A percentile compares a stretch with the other conserved stretches of the same genome.
Conservation (phyloP, 2,797 vertebrate species). For the Rhynchonycteris naso region DNA sequence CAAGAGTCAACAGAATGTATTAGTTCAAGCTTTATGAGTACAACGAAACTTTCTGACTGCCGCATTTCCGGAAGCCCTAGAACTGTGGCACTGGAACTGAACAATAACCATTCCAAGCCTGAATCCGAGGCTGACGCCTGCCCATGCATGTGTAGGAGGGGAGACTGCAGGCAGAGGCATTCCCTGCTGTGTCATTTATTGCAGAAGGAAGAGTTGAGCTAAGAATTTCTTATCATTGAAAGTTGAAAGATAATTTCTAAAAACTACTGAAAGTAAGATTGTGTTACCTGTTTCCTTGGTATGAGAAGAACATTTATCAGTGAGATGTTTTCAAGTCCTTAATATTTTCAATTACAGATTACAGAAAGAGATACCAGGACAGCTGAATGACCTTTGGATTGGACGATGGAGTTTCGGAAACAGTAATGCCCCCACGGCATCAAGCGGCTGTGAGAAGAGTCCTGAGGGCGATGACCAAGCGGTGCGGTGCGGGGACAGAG, state of each 20-base stretch:
- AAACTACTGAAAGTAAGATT: background rate
- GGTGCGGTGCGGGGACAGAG: background rate
- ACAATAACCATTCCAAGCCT: background rate
- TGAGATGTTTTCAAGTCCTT: background rate
- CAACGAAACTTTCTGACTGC: background rate
- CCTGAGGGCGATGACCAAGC: background rate
- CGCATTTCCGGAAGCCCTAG: background rate
- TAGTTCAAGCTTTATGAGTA: background rate
- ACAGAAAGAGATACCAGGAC: background rate
- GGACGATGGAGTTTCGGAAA: background rate
- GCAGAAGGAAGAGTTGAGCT: background rate
- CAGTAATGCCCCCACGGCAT: background rate
- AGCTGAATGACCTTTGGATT: background rate
- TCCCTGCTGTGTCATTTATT: background rate
- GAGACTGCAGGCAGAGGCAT: background rate
- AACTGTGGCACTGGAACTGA: background rate
- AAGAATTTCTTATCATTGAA: background rate
- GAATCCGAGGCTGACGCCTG: background rate
- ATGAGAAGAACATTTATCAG: background rate
- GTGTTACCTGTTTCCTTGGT: background rate
- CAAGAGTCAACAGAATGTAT: background rate
- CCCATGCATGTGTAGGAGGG: background rate
- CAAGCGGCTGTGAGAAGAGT: background rate
- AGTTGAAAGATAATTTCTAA: background rate
- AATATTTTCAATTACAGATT: background rate